Evolutionary conservation across 1,140 invertebrate species (phyloP), one percentile per base, ranked within the genome.

Genomic region (Metopolophium dirhodum): DNA sequence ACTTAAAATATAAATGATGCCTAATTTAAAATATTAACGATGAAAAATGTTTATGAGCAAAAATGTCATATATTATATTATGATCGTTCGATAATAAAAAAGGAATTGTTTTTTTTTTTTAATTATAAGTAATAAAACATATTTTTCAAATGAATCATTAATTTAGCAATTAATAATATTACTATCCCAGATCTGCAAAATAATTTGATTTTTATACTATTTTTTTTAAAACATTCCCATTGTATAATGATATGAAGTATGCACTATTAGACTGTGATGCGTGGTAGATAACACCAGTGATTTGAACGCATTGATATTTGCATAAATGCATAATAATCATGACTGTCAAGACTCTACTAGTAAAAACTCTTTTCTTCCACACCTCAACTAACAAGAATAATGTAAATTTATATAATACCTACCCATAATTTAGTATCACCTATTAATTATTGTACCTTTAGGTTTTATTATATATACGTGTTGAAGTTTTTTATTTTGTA

Each of bases 301-400:
- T 49, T 23, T 89, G 2, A 89, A 35, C 49, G 14, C 22, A 54
- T 89, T 54, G 20, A 89, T 35, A 89, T 89, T 89, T 89, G 49
- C n/a, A 89, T 89, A 51, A 51, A 89, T 54, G 87, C 87, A 54
- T 89, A 54, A 89, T 89, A 54, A 89, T 54, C 30, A 35, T 89
- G 49, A 89, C 87, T 89, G 7, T 4, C 41, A 26, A 37, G 45
- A 86, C 26, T 86, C 41, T 26, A 47, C 14, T 26, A 47, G 14
- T 4, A 82, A 82, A 86, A 45, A 9, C 61, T 30, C 30, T 68
- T 30, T 77, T n/a, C 14, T 77, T 77, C 14, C n/a, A n/a, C 30
- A n/a, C 4, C n/a, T 68, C 57, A 30, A 30, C 30, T 68, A 30
- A 68, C 26, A 68, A 68, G 61, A 68, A 68, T n/a, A n/a, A 77